Conservation (phyloP, 2,113 vertebrate species). For the Chloroceryle aenea region DNA sequence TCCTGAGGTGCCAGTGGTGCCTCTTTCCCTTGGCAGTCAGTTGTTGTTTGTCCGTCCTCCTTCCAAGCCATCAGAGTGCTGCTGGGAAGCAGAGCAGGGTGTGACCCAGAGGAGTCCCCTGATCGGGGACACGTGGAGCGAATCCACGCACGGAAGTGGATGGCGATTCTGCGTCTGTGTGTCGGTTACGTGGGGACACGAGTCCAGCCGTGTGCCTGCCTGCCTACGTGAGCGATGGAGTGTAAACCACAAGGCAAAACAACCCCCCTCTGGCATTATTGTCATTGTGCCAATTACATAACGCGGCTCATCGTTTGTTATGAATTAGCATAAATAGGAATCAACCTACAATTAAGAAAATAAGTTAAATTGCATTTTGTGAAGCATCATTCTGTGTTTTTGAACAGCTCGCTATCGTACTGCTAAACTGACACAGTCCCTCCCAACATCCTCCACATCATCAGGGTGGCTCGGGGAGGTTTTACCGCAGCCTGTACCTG, state of each 20-base stretch:
- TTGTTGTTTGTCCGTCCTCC: fast-evolving
- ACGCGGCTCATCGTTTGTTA: not conserved
- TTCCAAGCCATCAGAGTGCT: not conserved
- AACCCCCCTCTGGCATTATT: not conserved
- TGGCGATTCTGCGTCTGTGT: not conserved
- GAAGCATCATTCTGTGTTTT: not conserved
- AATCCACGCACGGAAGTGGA: fast-evolving
- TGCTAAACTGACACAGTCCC: not conserved
- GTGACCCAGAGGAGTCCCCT: not conserved
- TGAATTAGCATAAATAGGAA: not conserved
- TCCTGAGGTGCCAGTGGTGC: fast-evolving
- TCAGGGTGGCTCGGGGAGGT: not conserved
- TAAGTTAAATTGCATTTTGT: not conserved
- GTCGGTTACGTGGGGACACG: not conserved
- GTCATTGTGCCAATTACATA: not conserved
- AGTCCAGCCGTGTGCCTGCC: not conserved
- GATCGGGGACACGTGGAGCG: fast-evolving
- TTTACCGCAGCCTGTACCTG: fast-evolving
- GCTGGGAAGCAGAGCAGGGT: not conserved
- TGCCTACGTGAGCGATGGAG: fast-evolving
- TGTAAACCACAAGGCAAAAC: not conserved
- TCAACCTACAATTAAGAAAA: constrained; percentile 16
- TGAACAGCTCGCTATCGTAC: not conserved
- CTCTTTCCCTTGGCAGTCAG: not conserved
- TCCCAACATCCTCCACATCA: not conserved